phyloP scores from a whole-genome alignment of 2,113 vertebrate genomes.

The Elaphurus davidianus region DNA sequence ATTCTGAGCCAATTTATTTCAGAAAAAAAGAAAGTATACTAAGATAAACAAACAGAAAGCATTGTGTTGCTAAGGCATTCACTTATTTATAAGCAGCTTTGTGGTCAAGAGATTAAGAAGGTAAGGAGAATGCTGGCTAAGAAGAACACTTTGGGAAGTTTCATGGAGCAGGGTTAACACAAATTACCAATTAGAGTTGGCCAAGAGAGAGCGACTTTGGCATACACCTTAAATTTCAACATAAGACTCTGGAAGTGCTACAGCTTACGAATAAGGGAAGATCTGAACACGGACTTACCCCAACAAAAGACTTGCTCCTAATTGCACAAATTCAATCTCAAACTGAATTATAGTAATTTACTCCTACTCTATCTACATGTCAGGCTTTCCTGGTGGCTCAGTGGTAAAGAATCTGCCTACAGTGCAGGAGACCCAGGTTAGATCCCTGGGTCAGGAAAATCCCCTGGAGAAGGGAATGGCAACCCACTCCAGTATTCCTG shows the following conservation, averaged over 20 bases:
- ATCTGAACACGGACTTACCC: not conserved
- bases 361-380: not conserved
- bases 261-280: not conserved
- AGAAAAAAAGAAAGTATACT: not conserved
- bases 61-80: not conserved
- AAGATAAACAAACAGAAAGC: not conserved
- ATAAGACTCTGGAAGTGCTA: not conserved
- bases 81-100: not conserved
- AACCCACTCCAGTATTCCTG: not conserved
- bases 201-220: not conserved
- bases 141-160: not conserved
- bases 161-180: not conserved
- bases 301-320: not conserved
- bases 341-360: not conserved
- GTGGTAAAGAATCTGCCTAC: not conserved
- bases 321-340: not conserved
- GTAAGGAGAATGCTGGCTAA: not conserved
- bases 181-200: not conserved
- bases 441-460: not conserved
- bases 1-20: not conserved
- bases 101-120: not conserved
- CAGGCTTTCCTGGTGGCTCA: not conserved
- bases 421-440: not conserved
- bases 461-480: not conserved
- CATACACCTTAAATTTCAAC: not conserved